These are phyloP conservation scores for Varanus komodoensis DNA, from an alignment of 2,113 vertebrate genomes.

Conservation along the genomic window DNA sequence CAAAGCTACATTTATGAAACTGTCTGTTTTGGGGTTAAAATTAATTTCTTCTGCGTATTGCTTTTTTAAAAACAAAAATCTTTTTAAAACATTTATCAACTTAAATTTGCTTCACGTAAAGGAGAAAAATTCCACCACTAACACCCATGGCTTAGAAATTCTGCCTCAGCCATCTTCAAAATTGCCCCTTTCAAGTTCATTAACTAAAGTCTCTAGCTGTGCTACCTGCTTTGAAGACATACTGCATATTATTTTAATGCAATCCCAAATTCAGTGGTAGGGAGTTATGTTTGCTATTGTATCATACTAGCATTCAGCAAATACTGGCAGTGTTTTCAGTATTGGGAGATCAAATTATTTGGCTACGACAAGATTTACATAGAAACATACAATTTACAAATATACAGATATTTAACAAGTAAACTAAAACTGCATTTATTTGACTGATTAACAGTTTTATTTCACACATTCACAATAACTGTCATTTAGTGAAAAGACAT, in stretches of 20 bases:
- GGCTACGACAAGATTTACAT: slow-evolving; percentile 83
- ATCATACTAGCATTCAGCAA: slow-evolving; percentile 77
- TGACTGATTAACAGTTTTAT: slow-evolving; percentile 90
- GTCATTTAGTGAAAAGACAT: slow-evolving; percentile 86
- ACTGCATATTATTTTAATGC: slow-evolving; percentile 58
- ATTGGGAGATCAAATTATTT: slow-evolving; percentile 85
- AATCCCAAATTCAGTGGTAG: slow-evolving; percentile 80
- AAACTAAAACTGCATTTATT: slow-evolving; percentile 83
- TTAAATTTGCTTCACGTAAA: slow-evolving; percentile 51
- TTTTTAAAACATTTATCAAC: slow-evolving; percentile 46
- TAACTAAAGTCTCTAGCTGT: slow-evolving; percentile 35
- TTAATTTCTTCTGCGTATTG: not conserved
- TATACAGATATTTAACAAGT: slow-evolving; percentile 85
- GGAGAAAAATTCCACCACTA: not conserved
- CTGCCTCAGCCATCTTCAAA: slow-evolving; percentile 40
- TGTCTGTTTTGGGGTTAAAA: not conserved
- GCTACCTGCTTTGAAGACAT: slow-evolving; percentile 51
- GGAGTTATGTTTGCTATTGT: slow-evolving; percentile 71
- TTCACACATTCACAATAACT: slow-evolving; percentile 87
- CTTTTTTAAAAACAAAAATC: slow-evolving; percentile 22
- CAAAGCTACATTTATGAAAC: slow-evolving; percentile 15
- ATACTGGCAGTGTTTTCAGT: slow-evolving; percentile 81
- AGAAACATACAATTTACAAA: slow-evolving; percentile 87
- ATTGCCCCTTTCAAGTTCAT: slow-evolving; percentile 50
- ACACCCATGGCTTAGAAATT: slow-evolving; percentile 29